Evolutionary conservation across 1,140 invertebrate genomes (phyloP).

Genomic region (Heliothis virescens): DNA sequence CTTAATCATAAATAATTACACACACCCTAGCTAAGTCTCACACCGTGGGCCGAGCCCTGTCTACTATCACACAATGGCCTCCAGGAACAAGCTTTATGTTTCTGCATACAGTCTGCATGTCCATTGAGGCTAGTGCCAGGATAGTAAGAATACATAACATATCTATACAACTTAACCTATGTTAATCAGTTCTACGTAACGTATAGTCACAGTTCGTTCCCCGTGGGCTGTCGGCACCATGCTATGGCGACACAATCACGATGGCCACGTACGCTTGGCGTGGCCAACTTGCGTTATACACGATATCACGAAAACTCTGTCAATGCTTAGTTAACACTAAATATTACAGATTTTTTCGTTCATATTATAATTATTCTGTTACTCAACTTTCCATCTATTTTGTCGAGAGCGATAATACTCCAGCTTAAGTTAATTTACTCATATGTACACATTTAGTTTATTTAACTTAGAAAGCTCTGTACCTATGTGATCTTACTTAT

Average conservation of each 20-base stretch:
- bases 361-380: not conserved
- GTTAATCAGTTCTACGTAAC: constrained; percentile 7
- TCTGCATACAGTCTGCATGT: too few relatives aligned
- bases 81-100: not conserved
- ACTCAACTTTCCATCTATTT: too few relatives aligned
- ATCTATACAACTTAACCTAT: not conserved
- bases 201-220: not conserved
- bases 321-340: constrained; percentile 49
- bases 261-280: not conserved
- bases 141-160: not conserved
- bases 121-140: not conserved
- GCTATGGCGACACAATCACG: not conserved
- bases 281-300: constrained; percentile 7
- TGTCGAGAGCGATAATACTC: too few relatives aligned
- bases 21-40: constrained; percentile 7
- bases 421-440: not conserved
- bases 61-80: constrained; percentile 11
- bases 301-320: constrained; percentile 16
- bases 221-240: not conserved
- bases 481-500: too few relatives aligned
- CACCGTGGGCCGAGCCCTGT: constrained; percentile 6
- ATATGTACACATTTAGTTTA: not conserved
- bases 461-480: not conserved
- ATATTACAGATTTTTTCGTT: constrained; percentile 41
- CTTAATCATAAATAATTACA: constrained; percentile 9